A percentile compares a stretch with the other conserved stretches of the same genome.
These are phyloP conservation scores for Amia ocellicauda DNA, from an alignment of 2,113 vertebrate species.

Conservation along the genomic window DNA sequence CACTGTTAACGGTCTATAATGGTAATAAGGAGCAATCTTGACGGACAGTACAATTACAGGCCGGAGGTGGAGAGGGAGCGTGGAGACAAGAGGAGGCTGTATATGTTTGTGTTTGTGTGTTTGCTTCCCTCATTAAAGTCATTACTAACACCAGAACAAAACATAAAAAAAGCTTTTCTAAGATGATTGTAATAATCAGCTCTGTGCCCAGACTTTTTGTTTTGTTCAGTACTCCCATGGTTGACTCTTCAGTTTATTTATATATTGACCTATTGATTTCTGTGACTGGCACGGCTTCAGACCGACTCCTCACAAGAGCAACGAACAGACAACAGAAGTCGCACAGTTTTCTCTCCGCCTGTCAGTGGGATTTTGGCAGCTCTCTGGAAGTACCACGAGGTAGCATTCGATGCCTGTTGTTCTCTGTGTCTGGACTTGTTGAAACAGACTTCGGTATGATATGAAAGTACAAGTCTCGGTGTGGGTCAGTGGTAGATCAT, in stretches of 20 bases:
- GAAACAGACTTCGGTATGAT: too few species aligned
- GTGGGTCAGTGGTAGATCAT: too few species aligned
- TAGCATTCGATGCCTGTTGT: too few species aligned
- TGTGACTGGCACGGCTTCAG: background rate
- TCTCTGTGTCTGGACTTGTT: too few species aligned
- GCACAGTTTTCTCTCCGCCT: too few species aligned
- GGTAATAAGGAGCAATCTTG: slow-evolving; percentile 55
- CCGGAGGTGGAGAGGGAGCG: slow-evolving; percentile 56
- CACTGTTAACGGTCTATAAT: slow-evolving; percentile 48
- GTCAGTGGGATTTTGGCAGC: too few species aligned
- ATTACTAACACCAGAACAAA: background rate
- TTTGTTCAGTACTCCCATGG: background rate
- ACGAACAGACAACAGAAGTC: too few species aligned
- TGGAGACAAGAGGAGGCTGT: slow-evolving; percentile 37
- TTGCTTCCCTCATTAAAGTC: background rate
- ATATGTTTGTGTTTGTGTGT: too few species aligned
- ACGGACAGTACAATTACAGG: slow-evolving; percentile 81
- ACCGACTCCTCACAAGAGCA: background rate
- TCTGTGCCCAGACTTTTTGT: background rate
- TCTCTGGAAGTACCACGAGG: too few species aligned
- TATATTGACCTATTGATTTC: background rate
- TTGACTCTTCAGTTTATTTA: background rate
- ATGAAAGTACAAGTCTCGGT: too few species aligned
- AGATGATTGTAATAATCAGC: background rate
- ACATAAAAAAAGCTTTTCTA: background rate